Evolutionary conservation across 2,113 vertebrate genomes (phyloP), one percentile per base, ranked within the genome.

Genomic region (Spea bombifrons): DNA sequence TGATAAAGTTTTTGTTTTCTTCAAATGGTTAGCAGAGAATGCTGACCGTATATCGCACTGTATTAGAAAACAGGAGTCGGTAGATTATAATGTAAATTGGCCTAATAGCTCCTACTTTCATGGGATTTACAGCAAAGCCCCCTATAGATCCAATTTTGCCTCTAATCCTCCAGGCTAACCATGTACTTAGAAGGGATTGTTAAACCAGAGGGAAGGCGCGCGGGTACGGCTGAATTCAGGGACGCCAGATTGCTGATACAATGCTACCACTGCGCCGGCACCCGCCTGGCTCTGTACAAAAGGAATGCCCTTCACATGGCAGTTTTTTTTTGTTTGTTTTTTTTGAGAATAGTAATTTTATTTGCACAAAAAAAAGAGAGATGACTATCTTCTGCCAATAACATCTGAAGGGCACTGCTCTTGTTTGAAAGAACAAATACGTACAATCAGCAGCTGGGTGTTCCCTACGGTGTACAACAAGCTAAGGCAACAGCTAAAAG

Each of bases 101-200:
- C 66, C 66, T 77, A 77, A 77, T 77, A 50, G 75, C 49, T 57
- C 48, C 61, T 75, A 75, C 66, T 71, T 77, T 70, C 75, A 16
- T 43, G 55, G 66, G 75, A 77, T 70, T 70, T 77, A 4, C 66
- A 59, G 66, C 30, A 70, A 77, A 49, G 66, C 66, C 75, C 75
- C 66, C 66, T n/a, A 61, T 71, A 77, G 75, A 77, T 69, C 75
- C 75, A 70, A 77, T 77, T 77, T 57, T 66, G 46, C 53, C 3
- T 9, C 57, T 77, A 77, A 77, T 77, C 75, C 66, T 71, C 45
- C 6, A 5, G 66, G 53, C 66, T 70, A 77, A 71, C 66, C 15
- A n/a, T 70, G 66, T 63, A 53, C 66, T 77, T 70, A 71, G 75
- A 30, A 46, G 74, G 74, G 64, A 75, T 67, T 75, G 17, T 52